Conservation (phyloP, 1,140 invertebrate genomes). For the Mactra quadrangularis region DNA sequence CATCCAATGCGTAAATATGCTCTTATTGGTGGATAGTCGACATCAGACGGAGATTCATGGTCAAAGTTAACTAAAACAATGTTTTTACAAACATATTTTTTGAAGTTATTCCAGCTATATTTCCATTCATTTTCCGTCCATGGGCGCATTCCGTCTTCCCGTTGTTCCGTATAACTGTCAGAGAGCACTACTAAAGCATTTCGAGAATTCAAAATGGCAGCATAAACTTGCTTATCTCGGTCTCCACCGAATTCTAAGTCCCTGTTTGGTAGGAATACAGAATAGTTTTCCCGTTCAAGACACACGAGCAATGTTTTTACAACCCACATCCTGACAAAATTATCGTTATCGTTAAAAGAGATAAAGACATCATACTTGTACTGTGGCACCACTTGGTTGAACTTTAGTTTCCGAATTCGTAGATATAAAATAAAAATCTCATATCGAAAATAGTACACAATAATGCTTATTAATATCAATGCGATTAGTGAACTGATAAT, state of each 20-base stretch:
- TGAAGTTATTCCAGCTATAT: slow-evolving; percentile 20
- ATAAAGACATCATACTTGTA: slow-evolving; percentile 22
- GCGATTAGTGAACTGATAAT: neutral
- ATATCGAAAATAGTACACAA: slow-evolving; percentile 11
- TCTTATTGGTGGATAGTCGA: slow-evolving; percentile 7
- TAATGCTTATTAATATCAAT: neutral
- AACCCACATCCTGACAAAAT: slow-evolving; percentile 15
- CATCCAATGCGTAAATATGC: slow-evolving; percentile 27
- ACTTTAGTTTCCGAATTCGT: neutral
- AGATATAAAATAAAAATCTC: slow-evolving; percentile 21
- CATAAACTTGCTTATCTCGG: neutral
- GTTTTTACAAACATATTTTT: neutral
- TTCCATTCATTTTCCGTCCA: slow-evolving; percentile 52
- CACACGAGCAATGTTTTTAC: neutral
- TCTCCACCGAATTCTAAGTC: slow-evolving; percentile 18
- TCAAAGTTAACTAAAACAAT: slow-evolving; percentile 36
- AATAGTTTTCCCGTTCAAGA: slow-evolving; percentile 2
- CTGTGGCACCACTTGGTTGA: neutral
- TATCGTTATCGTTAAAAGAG: slow-evolving; percentile 19
- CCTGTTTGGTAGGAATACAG: slow-evolving; percentile 11
- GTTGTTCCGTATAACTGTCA: slow-evolving; percentile 15
- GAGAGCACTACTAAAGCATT: slow-evolving; percentile 19
- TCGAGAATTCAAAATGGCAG: neutral
- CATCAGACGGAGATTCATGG: slow-evolving; percentile 14
- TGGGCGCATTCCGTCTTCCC: neutral